Evolutionary conservation across 2,797 vertebrate species (phyloP).

Genomic region (Gadopsis marmoratus): DNA sequence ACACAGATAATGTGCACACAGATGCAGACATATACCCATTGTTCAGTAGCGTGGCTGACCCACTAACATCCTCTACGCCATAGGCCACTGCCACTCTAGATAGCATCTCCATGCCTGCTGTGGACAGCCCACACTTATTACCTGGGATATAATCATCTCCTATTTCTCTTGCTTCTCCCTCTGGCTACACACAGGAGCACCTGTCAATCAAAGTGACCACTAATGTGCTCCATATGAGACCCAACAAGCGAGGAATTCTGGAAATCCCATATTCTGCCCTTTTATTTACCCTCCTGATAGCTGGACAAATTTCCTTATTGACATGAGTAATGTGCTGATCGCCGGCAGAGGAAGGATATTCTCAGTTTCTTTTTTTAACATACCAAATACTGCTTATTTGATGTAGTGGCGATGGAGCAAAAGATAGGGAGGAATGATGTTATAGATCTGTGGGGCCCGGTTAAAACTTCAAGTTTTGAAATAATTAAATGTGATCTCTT

Average conservation of each 20-base stretch:
- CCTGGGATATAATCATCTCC: slow-evolving; percentile 85
- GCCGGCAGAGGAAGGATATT: slow-evolving; percentile 60
- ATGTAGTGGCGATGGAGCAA: slow-evolving; percentile 50
- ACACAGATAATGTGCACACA: slow-evolving; percentile 7
- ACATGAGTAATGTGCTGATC: slow-evolving; percentile 76
- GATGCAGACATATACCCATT: slow-evolving; percentile 28
- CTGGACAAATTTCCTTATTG: slow-evolving; percentile 83
- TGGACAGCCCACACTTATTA: slow-evolving; percentile 79
- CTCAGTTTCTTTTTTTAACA: slow-evolving; percentile 51
- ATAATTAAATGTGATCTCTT: slow-evolving; percentile 86
- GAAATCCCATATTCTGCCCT: slow-evolving; percentile 81
- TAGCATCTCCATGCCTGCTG: slow-evolving; percentile 77
- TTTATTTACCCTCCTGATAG: slow-evolving; percentile 83
- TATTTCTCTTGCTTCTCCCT: slow-evolving; percentile 75
- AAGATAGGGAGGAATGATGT: slow-evolving; percentile 66
- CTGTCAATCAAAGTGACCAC: slow-evolving; percentile 82
- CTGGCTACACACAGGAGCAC: slow-evolving; percentile 81
- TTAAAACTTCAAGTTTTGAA: slow-evolving; percentile 81
- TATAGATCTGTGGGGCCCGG: slow-evolving; percentile 66
- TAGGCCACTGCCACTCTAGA: slow-evolving; percentile 64
- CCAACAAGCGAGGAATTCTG: slow-evolving; percentile 74
- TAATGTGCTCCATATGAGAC: slow-evolving; percentile 83
- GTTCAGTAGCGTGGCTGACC: slow-evolving; percentile 48
- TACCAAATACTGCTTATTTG: slow-evolving; percentile 61
- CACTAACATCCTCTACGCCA: slow-evolving; percentile 76